Evolutionary conservation across 2,888 invertebrate genomes (phyloP), one percentile per base, ranked within the genome.

Genomic region (Baronia brevicornis): DNA sequence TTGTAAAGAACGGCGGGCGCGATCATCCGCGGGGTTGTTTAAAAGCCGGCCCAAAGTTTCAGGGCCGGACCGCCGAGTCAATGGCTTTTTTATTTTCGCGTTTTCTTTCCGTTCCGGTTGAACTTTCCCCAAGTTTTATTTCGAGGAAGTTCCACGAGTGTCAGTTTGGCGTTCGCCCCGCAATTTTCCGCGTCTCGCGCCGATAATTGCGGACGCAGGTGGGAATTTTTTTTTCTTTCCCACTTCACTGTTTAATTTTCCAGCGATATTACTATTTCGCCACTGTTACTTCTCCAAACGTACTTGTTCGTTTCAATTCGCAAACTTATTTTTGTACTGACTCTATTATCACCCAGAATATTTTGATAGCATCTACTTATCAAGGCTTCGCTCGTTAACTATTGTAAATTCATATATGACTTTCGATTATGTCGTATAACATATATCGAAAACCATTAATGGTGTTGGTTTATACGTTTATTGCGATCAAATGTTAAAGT

Each of bases 131-230:
- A 65, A 78, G 75, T 73, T 79, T 79, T 79, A 72, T 77, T 79
- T 78, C 66, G 72, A 67, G 72, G 73, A 75, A 79, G 72, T 77
- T 79, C 66, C 63, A 60, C 72, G 77, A 79, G 79, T 82, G 79
- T 82, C 82, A 78, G 80, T 77, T 77, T 66, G 74, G 66, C 72
- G 71, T 77, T 68, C 68, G 69, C 54, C 54, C 58, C 66, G 79
- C 78, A 74, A 78, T 82, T 79, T 79, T 78, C 73, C 70, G 77
- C 74, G 73, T 70, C 61, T 69, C 60, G 73, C 70, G 65, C 64
- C 75, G 74, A 84, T 82, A 80, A 82, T 82, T 82, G 78, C 74
- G 72, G 71, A 58, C 72, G 74, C 78, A 80, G 79, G 80, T 82
- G 80, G 62, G 54, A 58, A 62, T 58, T 51, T 62, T 61, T 58